phyloP scores from a whole-genome alignment of 2,113 vertebrate species.

The Malaclemys terrapin region DNA sequence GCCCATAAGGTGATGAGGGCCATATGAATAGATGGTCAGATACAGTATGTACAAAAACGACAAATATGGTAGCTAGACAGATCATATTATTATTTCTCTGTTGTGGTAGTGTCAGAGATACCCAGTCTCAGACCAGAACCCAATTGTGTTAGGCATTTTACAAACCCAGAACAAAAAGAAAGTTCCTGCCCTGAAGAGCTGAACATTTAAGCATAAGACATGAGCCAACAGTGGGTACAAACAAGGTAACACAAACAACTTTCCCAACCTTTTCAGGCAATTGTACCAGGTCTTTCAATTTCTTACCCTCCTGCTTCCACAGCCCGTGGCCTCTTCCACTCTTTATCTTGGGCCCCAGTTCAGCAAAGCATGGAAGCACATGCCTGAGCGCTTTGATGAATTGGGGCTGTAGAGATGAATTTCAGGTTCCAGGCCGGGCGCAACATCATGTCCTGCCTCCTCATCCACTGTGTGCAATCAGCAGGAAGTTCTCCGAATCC shows the following conservation, averaged over 20 bases:
- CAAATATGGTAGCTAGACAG: not conserved
- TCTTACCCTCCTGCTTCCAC: too few species aligned
- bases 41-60: not conserved
- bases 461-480: not conserved
- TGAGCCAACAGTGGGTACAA: not conserved
- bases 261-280: too few species aligned
- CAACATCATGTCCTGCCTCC: too few species aligned
- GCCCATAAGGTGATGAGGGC: not conserved
- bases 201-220: not conserved
- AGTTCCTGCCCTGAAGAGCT: not conserved
- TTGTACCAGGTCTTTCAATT: too few species aligned
- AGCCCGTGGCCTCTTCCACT: too few species aligned
- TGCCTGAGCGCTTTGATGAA: too few species aligned
- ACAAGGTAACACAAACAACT: rapidly evolving
- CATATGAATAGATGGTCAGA: not conserved
- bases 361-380: too few species aligned
- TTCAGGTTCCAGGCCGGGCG: too few species aligned
- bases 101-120: not conserved
- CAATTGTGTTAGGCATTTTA: not conserved
- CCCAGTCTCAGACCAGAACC: not conserved
- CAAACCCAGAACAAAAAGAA: not conserved
- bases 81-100: not conserved
- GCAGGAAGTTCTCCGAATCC: not conserved
- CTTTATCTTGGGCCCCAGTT: too few species aligned
- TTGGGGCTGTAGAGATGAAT: not conserved